These are phyloP conservation scores for Parapsyche elsis DNA, from an alignment of 1,140 invertebrate genomes.

Conservation along the genomic window DNA sequence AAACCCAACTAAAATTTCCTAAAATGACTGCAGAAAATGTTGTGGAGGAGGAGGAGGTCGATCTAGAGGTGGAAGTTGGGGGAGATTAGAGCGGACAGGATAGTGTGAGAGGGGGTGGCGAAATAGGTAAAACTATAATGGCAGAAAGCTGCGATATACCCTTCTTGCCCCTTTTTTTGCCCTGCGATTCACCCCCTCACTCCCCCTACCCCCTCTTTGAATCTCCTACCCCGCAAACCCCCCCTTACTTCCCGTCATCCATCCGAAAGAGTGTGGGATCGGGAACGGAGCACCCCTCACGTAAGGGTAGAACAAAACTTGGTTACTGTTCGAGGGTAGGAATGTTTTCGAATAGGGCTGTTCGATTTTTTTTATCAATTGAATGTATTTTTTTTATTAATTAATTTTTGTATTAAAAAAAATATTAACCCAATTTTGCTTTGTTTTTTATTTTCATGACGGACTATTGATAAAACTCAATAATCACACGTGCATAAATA, in stretches of 20 bases:
- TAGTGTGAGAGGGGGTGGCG: slow-evolving; percentile 17
- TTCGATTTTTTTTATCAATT: slow-evolving; percentile 23
- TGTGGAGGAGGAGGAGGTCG: neutral
- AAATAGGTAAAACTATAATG: slow-evolving; percentile 53
- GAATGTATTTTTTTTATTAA: too few relatives aligned
- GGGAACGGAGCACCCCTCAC: slow-evolving; percentile 34
- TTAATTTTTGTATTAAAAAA: too few relatives aligned
- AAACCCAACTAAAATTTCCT: slow-evolving; percentile 47
- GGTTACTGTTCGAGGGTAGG: slow-evolving; percentile 44
- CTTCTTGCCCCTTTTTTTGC: slow-evolving; percentile 47
- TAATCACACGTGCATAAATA: too few relatives aligned
- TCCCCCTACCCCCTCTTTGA: too few relatives aligned
- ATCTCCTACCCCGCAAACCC: neutral
- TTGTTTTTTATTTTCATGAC: too few relatives aligned
- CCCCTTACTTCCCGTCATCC: neutral
- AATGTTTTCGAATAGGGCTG: slow-evolving; percentile 32
- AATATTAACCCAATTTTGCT: too few relatives aligned
- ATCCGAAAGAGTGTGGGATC: slow-evolving; percentile 38
- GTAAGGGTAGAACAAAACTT: slow-evolving; percentile 47
- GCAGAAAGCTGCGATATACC: slow-evolving; percentile 50
- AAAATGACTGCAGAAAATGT: slow-evolving; percentile 51
- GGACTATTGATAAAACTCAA: too few relatives aligned
- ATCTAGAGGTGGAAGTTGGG: slow-evolving; percentile 13
- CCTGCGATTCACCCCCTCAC: slow-evolving; percentile 31
- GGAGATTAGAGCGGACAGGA: neutral